phyloP scores from a whole-genome alignment of 2,797 vertebrate genomes.

The Anguilla obscura region DNA sequence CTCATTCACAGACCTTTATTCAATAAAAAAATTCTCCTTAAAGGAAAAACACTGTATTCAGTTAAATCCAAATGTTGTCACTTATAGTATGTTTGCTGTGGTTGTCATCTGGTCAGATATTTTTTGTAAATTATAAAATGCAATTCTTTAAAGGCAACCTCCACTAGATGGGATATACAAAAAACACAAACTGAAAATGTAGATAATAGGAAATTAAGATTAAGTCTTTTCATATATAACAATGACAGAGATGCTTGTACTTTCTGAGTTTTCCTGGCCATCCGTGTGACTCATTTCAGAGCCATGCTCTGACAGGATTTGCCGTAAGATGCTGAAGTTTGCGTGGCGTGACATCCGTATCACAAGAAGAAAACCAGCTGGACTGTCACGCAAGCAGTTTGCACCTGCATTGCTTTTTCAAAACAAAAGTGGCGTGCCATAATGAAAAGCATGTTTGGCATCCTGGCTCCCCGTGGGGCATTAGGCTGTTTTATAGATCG shows the following conservation, averaged over 20 bases:
- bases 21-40: neutral
- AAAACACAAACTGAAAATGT: neutral
- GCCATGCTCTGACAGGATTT: neutral
- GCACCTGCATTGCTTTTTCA: slow-evolving; percentile 61
- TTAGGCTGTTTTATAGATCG: slow-evolving; percentile 1
- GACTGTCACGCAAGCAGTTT: slow-evolving; percentile 41
- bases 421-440: slow-evolving; percentile 40
- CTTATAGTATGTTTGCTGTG: too few relatives aligned
- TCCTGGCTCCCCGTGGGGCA: slow-evolving; percentile 36
- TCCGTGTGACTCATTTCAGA: neutral
- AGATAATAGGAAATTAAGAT: neutral
- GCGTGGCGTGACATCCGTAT: slow-evolving; percentile 43
- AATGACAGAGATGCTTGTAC: neutral
- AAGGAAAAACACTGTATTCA: too few relatives aligned
- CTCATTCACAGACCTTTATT: neutral
- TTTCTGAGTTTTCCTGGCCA: neutral
- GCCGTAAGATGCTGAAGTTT: neutral
- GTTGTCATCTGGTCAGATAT: neutral
- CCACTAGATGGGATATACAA: neutral
- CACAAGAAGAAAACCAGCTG: slow-evolving; percentile 58
- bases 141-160: neutral
- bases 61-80: too few relatives aligned
- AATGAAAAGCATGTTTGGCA: slow-evolving; percentile 57
- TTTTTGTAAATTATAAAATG: too few relatives aligned
- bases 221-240: neutral